Base-by-base conservation (phyloP, 2,797 vertebrate species). In the Hephaestus fuliginosus region DNA sequence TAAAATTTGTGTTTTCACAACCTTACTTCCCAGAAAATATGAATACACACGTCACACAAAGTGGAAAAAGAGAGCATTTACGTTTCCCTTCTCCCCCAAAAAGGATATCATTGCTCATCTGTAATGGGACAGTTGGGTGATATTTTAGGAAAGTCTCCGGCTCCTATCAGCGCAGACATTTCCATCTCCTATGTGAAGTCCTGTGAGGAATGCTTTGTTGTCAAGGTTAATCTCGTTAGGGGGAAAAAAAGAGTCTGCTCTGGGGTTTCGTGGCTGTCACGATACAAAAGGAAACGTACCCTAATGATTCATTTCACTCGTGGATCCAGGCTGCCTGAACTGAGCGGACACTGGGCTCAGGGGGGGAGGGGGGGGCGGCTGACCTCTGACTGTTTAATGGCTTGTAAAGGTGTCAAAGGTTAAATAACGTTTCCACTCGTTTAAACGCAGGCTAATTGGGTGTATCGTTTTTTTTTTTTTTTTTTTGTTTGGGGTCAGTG, bases 351-450 rank as follows among this genome's bases (percentile, higher is more conserved):
- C 7, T 22, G 75, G 78, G 83, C 72, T 20, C 62, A 66, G 70
- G 78, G 69, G 41, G 20, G 69, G 41, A 80, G 72, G 77, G 70
- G 70, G 87, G 84, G 88, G 74, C 83, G 52, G 64, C 71, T 94
- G 94, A 95, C 95, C 95, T 89, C 86, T 92, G 91, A 87, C 95
- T 89, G 88, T 92, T 91, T 93, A 95, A 95, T 86, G 93, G 91
- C 92, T 93, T 94, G 93, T 93, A 91, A 92, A 91, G 81, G 92
- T 89, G 94, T 89, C 93, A 95, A 80, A 95, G 95, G 95, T 96
- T 96, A 95, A 95, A 95, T 92, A 94, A 94, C 87, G 91, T 95
- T 95, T 96, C 93, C 93, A 94, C 86, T 90, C 81, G 88, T 94
- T 94, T 91, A 88, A 92, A 88, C 68, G n/a, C 56, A 2, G 33